phyloP scores from a whole-genome alignment of 2,113 vertebrate species.

The Pluvianellus socialis region DNA sequence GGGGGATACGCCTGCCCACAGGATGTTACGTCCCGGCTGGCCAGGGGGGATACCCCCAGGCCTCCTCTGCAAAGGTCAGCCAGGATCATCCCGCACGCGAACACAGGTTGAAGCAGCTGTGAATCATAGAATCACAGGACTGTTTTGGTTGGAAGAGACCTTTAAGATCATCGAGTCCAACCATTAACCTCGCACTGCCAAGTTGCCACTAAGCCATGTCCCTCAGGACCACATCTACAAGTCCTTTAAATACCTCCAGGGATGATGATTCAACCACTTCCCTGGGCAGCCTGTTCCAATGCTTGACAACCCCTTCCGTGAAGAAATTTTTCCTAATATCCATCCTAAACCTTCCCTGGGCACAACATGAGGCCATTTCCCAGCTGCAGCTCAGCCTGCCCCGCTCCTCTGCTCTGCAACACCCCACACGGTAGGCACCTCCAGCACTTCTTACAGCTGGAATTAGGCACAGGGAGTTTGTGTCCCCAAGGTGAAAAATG shows the following conservation, averaged over 20 bases:
- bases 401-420: background rate
- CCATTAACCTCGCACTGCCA: background rate
- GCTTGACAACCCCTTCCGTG: background rate
- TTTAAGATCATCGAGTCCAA: background rate
- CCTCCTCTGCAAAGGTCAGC: background rate
- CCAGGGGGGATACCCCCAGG: background rate
- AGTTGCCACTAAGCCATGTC: background rate
- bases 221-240: background rate
- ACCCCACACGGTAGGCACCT: background rate
- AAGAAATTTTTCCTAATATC: background rate
- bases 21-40: background rate
- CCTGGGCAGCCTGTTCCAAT: background rate
- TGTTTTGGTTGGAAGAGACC: background rate
- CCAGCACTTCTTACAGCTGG: background rate
- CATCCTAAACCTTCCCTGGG: background rate
- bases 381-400: background rate
- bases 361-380: background rate
- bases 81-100: background rate
- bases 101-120: background rate
- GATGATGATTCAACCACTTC: background rate
- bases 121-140: background rate
- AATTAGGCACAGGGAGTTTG: too few relatives aligned
- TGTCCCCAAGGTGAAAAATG: accelerated
- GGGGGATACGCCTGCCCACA: background rate
- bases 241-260: background rate